These are phyloP conservation scores for Mellivora capensis DNA, from an alignment of 2,113 vertebrate genomes.

Conservation along the genomic window DNA sequence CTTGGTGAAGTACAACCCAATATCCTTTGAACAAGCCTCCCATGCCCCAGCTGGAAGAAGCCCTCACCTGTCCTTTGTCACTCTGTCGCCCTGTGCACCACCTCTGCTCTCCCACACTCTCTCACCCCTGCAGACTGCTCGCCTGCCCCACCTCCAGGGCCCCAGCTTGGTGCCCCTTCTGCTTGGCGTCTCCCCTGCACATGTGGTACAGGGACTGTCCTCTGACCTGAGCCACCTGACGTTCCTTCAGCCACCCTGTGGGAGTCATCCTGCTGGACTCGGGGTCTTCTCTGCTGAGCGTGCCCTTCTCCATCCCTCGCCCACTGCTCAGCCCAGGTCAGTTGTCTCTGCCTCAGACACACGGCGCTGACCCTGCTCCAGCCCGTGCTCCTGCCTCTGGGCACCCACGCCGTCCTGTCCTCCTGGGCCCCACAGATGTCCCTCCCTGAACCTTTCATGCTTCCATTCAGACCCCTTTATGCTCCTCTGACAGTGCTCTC, in stretches of 20 bases:
- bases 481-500: background rate
- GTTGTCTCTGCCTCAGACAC: background rate
- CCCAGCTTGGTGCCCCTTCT: background rate
- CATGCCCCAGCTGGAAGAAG: fast-evolving
- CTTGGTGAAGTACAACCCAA: too few species aligned
- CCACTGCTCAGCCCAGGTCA: too few species aligned
- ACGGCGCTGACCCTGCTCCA: too few species aligned
- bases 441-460: background rate
- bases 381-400: too few species aligned
- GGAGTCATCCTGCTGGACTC: background rate
- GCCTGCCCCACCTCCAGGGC: background rate
- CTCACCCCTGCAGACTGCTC: background rate
- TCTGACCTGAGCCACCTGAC: background rate
- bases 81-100: background rate
- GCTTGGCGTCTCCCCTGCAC: background rate
- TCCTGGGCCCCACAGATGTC: too few species aligned
- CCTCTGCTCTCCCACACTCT: fast-evolving
- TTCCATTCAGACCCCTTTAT: too few species aligned
- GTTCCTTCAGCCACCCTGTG: background rate
- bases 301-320: background rate
- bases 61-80: background rate
- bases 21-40: background rate
- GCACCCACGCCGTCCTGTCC: background rate
- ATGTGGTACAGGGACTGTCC: background rate
- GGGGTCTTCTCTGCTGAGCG: fast-evolving